phyloP scores from a whole-genome alignment of 1,140 invertebrate genomes.

The Globodera ellingtonae region DNA sequence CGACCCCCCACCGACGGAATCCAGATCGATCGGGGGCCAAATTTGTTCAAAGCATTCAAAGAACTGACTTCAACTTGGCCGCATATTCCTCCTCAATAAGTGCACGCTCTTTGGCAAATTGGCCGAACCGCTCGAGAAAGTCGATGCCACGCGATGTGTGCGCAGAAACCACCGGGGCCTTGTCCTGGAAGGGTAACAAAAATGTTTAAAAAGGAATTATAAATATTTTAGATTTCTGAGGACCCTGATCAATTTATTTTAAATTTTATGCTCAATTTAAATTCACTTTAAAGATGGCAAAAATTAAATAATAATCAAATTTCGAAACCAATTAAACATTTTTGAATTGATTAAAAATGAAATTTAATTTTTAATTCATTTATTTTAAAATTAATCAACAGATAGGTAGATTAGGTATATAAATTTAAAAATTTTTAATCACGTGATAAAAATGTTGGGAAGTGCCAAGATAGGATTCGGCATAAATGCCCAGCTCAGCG shows the following conservation, averaged over 20 bases:
- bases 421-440: not conserved
- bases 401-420: too few relatives aligned
- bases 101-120: constrained; percentile 89
- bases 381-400: too few relatives aligned
- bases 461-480: not conserved
- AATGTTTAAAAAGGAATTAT: not conserved
- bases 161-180: constrained; percentile 89
- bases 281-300: too few relatives aligned
- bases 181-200: constrained; percentile 75
- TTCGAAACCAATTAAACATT: too few relatives aligned
- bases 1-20: too few relatives aligned
- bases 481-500: constrained; percentile 9
- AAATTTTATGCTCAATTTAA: too few relatives aligned
- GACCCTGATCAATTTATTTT: too few relatives aligned
- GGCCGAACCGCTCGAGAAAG: constrained; percentile 89
- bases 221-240: too few relatives aligned
- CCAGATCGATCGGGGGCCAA: too few relatives aligned
- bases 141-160: constrained; percentile 97
- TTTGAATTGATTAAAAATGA: not conserved
- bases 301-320: too few relatives aligned
- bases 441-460: not conserved
- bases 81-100: constrained; percentile 94
- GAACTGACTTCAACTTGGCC: constrained; percentile 82
- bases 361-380: constrained; percentile 8
- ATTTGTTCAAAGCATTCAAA: too few relatives aligned